These are phyloP conservation scores for Sylvia atricapilla DNA, from an alignment of 2,113 vertebrate species.

Conservation along the genomic window DNA sequence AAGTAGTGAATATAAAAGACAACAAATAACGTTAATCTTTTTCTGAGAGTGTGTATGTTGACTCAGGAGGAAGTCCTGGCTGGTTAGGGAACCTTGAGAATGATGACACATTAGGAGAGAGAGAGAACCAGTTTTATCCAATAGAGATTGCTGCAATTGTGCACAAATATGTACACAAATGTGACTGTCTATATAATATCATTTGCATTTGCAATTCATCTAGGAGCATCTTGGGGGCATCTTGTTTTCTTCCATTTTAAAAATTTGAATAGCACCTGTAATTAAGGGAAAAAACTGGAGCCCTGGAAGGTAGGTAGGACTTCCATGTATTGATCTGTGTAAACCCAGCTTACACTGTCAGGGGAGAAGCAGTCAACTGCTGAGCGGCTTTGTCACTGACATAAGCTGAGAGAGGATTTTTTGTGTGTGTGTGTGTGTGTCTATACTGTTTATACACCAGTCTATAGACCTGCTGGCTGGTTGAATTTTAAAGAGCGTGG, in stretches of 20 bases:
- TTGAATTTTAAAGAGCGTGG: constrained; percentile 96
- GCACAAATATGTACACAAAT: background rate
- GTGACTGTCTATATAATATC: background rate
- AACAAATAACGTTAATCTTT: background rate
- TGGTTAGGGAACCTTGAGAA: background rate
- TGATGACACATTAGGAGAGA: background rate
- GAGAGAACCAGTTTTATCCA: background rate
- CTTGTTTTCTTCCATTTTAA: constrained; percentile 37
- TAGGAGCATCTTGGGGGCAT: background rate
- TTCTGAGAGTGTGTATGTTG: background rate
- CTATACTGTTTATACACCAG: constrained; percentile 81
- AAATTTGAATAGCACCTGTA: constrained; percentile 70
- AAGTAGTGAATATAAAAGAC: background rate
- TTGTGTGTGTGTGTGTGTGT: constrained; percentile 14
- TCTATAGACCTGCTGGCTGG: constrained; percentile 93
- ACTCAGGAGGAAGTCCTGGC: background rate
- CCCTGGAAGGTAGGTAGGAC: constrained; percentile 74
- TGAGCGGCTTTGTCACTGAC: constrained; percentile 82
- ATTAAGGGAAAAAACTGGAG: constrained; percentile 64
- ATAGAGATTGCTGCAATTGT: background rate
- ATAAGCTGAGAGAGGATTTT: constrained; percentile 72
- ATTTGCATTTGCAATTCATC: constrained; percentile 25
- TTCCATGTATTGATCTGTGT: constrained; percentile 82
- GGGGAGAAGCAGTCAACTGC: constrained; percentile 80
- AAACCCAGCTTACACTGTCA: constrained; percentile 80